A percentile compares a stretch with the other conserved stretches of the same genome.
These are phyloP conservation scores for Automeris io DNA, from an alignment of 2,888 invertebrate species.

Conservation along the genomic window DNA sequence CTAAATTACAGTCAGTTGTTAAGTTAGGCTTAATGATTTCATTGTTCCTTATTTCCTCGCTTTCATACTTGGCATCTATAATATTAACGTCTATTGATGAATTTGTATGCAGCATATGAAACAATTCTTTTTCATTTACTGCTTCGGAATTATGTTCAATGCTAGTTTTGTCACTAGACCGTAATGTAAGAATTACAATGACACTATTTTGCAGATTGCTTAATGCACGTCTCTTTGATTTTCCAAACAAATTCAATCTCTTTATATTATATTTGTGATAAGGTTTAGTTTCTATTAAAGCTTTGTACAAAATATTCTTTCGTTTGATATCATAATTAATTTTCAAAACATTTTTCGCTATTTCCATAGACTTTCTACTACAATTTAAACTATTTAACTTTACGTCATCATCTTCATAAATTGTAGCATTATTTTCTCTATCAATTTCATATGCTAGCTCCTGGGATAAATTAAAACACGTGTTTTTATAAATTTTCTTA, in stretches of 20 bases:
- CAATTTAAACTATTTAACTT: slow-evolving; percentile 20
- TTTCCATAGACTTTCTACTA: slow-evolving; percentile 13
- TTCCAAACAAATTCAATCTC: slow-evolving; percentile 37
- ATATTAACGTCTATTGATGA: slow-evolving; percentile 48
- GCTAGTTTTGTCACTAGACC: slow-evolving; percentile 18
- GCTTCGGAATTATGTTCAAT: slow-evolving; percentile 9
- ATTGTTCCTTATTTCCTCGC: slow-evolving; percentile 18
- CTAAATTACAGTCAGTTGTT: slow-evolving; percentile 36
- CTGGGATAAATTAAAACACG: slow-evolving; percentile 41
- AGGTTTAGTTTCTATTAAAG: slow-evolving; percentile 37
- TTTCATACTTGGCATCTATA: slow-evolving; percentile 35
- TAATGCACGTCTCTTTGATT: slow-evolving; percentile 13
- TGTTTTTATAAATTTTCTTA: slow-evolving; percentile 48
- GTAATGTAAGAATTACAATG: slow-evolving; percentile 50
- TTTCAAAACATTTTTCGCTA: slow-evolving; percentile 11
- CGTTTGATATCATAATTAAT: slow-evolving; percentile 17
- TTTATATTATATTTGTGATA: slow-evolving; percentile 45
- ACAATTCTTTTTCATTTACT: slow-evolving; percentile 26
- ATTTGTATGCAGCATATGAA: slow-evolving; percentile 26
- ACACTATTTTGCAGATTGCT: slow-evolving; percentile 26
- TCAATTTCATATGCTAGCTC: slow-evolving; percentile 29
- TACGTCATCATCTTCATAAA: slow-evolving; percentile 13
- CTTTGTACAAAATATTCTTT: slow-evolving; percentile 35
- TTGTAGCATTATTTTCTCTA: slow-evolving; percentile 14
- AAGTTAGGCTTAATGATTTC: slow-evolving; percentile 11